Conservation (phyloP, 2,797 vertebrate species). For the Mastacembelus armatus region DNA sequence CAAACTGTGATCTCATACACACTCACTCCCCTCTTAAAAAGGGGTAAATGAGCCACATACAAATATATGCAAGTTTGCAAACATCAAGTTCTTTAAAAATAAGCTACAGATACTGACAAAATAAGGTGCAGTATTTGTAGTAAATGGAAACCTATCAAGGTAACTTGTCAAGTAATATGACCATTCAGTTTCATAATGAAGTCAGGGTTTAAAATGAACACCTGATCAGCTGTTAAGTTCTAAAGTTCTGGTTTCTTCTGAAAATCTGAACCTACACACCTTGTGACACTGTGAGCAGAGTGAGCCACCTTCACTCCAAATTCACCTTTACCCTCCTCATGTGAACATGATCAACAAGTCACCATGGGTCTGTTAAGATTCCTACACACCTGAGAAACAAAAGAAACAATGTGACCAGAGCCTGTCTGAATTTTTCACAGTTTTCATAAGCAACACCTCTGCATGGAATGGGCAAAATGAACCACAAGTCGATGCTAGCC, state of each 20-base stretch:
- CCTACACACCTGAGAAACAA: not conserved
- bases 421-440: not conserved
- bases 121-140: slow-evolving; percentile 64
- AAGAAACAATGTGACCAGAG: not conserved
- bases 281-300: slow-evolving; percentile 5
- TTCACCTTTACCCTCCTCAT: not conserved
- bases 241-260: not conserved
- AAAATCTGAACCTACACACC: not conserved
- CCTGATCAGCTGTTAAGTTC: slow-evolving; percentile 30
- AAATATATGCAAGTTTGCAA: slow-evolving; percentile 80
- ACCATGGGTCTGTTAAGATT: not conserved
- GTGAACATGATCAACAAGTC: slow-evolving; percentile 7
- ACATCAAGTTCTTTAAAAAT: slow-evolving; percentile 67
- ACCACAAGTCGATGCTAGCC: not conserved
- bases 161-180: slow-evolving; percentile 80
- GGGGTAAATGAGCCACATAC: slow-evolving; percentile 76
- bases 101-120: slow-evolving; percentile 77
- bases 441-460: not conserved
- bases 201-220: slow-evolving; percentile 22
- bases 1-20: slow-evolving; percentile 50
- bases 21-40: slow-evolving; percentile 49
- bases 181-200: slow-evolving; percentile 52
- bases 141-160: slow-evolving; percentile 59
- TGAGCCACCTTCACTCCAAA: not conserved
- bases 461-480: not conserved